phyloP scores from a whole-genome alignment of 2,888 invertebrate species.

The Plagodis pulveraria region DNA sequence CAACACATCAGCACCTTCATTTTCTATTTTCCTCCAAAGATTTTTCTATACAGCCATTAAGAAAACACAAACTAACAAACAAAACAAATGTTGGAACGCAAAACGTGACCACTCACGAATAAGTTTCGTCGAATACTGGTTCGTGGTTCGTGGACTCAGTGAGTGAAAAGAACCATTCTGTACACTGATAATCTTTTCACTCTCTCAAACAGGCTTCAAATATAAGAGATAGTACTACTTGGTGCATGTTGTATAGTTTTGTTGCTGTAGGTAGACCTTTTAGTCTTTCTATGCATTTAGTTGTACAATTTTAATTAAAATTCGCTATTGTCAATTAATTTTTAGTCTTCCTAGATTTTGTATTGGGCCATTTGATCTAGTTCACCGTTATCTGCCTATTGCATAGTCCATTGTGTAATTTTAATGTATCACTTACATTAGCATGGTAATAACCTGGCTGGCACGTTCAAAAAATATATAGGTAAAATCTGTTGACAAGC shows the following conservation, averaged over 20 bases:
- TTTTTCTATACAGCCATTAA: neutral
- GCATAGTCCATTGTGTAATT: too few relatives aligned
- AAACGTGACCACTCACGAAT: conserved; percentile 5
- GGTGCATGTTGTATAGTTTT: conserved; percentile 7
- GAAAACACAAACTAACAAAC: neutral
- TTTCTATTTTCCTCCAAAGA: conserved; percentile 20
- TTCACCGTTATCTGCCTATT: too few relatives aligned
- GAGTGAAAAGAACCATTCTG: conserved; percentile 9
- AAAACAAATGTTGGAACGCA: neutral
- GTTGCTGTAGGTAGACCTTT: conserved; percentile 10
- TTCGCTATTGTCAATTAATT: too few relatives aligned
- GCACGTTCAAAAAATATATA: too few relatives aligned
- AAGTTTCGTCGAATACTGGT: conserved; percentile 12
- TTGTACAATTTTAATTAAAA: too few relatives aligned
- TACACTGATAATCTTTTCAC: conserved; percentile 11
- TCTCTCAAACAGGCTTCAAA: conserved; percentile 12
- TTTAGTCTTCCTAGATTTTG: too few relatives aligned
- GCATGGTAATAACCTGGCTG: too few relatives aligned
- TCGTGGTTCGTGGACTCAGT: neutral
- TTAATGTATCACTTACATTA: too few relatives aligned
- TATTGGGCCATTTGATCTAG: too few relatives aligned
- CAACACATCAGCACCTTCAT: conserved; percentile 71
- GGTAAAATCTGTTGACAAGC: too few relatives aligned
- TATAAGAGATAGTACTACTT: conserved; percentile 15
- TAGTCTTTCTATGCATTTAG: too few relatives aligned